phyloP scores from a whole-genome alignment of 2,888 invertebrate genomes.

The Tryphoninae sp. region DNA sequence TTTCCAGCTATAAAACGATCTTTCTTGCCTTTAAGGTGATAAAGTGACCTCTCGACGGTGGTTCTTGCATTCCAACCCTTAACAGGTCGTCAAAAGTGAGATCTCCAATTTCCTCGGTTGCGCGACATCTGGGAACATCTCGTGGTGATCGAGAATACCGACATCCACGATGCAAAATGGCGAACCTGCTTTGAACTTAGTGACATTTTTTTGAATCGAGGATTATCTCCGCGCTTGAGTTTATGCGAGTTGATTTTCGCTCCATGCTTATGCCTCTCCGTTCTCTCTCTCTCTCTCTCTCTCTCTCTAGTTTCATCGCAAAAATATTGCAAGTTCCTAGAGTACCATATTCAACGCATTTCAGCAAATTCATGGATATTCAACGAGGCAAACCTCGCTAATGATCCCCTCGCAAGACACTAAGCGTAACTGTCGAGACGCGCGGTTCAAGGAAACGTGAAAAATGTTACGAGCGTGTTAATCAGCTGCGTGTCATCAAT shows the following conservation, averaged over 20 bases:
- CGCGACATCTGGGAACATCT: conserved; percentile 6
- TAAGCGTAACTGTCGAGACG: not conserved
- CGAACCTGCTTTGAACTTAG: conserved; percentile 9
- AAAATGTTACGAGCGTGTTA: conserved; percentile 12
- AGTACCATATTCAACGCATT: not conserved
- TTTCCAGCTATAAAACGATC: conserved; percentile 22
- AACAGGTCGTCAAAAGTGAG: conserved; percentile 41
- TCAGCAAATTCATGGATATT: not conserved
- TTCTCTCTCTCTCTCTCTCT: no score
- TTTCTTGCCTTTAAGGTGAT: no score
- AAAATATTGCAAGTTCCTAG: not conserved
- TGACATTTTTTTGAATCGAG: conserved; percentile 16
- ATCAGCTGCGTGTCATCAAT: conserved; percentile 51
- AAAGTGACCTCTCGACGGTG: conserved; percentile 8
- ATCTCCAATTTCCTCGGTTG: conserved; percentile 39
- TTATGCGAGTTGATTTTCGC: not conserved
- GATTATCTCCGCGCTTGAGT: conserved; percentile 5
- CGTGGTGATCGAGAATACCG: conserved; percentile 44
- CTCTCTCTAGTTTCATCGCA: not conserved
- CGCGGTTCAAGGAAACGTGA: conserved; percentile 32
- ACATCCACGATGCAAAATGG: conserved; percentile 40
- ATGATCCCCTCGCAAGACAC: not conserved
- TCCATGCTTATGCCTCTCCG: not conserved
- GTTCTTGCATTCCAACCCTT: conserved; percentile 53
- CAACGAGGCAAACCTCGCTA: not conserved